Percentiles rank a stretch among this genome's conserved stretches.
These are phyloP conservation scores for Manis pentadactyla DNA, from an alignment of 2,797 vertebrate genomes.

Conservation along the genomic window DNA sequence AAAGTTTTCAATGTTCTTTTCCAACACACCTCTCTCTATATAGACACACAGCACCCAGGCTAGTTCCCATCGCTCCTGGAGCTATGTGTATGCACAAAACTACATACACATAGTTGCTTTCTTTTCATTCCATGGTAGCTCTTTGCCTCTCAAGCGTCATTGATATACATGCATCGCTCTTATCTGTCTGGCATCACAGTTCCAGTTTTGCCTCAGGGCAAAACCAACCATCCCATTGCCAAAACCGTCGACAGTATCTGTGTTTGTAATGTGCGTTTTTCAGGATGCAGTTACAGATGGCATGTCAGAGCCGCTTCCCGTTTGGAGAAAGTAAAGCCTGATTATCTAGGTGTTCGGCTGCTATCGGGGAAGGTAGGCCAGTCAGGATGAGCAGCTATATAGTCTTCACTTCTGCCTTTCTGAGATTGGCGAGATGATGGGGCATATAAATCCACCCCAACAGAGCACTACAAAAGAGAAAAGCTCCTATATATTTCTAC, in stretches of 20 bases:
- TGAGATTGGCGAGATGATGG: conserved; percentile 81
- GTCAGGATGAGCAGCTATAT: conserved; percentile 66
- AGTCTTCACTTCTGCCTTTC: conserved; percentile 81
- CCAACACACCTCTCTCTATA: conserved; percentile 73
- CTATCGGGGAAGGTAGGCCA: conserved; percentile 62
- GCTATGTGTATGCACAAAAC: conserved; percentile 85
- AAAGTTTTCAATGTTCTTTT: conserved; percentile 88
- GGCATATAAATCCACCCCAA: conserved; percentile 70
- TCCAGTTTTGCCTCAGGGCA: conserved; percentile 85
- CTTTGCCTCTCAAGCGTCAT: conserved; percentile 88
- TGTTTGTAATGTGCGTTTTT: conserved; percentile 83
- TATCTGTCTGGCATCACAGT: conserved; percentile 87
- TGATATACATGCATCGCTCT: conserved; percentile 88
- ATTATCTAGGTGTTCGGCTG: conserved; percentile 54
- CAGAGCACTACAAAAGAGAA: conserved; percentile 74
- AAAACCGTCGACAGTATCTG: conserved; percentile 87
- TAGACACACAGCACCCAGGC: conserved; percentile 66
- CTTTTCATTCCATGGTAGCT: conserved; percentile 86
- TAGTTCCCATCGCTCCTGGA: conserved; percentile 66
- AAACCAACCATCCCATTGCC: conserved; percentile 90
- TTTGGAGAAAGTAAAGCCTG: conserved; percentile 78
- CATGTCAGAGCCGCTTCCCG: conserved; percentile 73
- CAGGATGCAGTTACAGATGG: conserved; percentile 78
- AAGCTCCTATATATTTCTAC: conserved; percentile 85
- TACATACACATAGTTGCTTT: conserved; percentile 83